These are phyloP conservation scores for Gadus chalcogrammus DNA, from an alignment of 2,113 vertebrate species.

Conservation along the genomic window DNA sequence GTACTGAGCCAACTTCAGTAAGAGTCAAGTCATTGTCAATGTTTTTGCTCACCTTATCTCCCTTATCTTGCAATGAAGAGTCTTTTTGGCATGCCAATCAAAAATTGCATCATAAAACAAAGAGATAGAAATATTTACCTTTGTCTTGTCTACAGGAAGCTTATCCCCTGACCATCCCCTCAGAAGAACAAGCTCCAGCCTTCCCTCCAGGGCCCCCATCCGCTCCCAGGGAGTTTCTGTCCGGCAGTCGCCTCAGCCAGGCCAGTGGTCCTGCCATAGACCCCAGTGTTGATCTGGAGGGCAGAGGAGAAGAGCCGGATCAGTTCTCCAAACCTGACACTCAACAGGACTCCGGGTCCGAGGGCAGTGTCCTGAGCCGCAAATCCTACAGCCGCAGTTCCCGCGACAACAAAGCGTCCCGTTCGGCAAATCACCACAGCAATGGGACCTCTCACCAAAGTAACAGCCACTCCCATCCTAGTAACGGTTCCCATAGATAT, in stretches of 20 bases:
- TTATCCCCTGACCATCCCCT: not conserved
- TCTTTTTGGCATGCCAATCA: too few relatives aligned
- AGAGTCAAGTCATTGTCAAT: too few relatives aligned
- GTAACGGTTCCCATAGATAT: constrained; percentile 39
- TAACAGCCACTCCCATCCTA: constrained; percentile 21
- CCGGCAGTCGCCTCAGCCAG: constrained; percentile 10
- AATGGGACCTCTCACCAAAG: constrained; percentile 37
- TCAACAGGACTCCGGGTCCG: constrained; percentile 36
- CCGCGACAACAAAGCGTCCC: constrained; percentile 23
- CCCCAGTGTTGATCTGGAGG: not conserved
- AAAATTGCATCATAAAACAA: too few relatives aligned
- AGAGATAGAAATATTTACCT: not conserved
- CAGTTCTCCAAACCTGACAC: constrained; percentile 24
- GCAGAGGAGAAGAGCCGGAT: constrained; percentile 17
- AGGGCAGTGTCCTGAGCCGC: constrained; percentile 43
- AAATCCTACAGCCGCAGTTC: constrained; percentile 35
- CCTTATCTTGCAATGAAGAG: too few relatives aligned
- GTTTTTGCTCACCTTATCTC: too few relatives aligned
- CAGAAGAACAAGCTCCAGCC: constrained; percentile 1
- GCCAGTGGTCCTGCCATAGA: constrained; percentile 4
- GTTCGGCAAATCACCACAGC: constrained; percentile 4
- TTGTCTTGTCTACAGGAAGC: constrained; percentile 24
- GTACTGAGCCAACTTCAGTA: too few relatives aligned
- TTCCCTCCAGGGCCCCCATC: constrained; percentile 9
- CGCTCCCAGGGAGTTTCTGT: constrained; percentile 14